Percentiles rank a stretch among this genome's conserved stretches.
These are phyloP conservation scores for Plectrocnemia conspersa DNA, from an alignment of 1,140 invertebrate genomes.

Conservation along the genomic window DNA sequence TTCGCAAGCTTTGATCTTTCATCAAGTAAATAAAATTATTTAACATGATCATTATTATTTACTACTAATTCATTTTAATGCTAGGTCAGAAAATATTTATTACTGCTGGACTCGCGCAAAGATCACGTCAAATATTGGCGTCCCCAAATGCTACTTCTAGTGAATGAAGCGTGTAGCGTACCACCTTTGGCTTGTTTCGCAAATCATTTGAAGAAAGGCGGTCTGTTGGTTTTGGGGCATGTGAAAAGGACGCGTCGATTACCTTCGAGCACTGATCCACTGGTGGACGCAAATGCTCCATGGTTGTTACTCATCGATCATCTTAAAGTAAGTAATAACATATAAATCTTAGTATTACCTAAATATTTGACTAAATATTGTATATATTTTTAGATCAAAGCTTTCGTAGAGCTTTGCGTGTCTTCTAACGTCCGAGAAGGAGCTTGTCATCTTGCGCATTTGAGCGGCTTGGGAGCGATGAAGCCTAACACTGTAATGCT, in stretches of 20 bases:
- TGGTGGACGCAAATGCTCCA: conserved; percentile 71
- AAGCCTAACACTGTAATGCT: conserved; percentile 95
- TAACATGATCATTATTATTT: conserved; percentile 1
- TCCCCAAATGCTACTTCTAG: conserved; percentile 91
- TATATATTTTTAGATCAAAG: conserved; percentile 68
- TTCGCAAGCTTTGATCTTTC: conserved; percentile 97
- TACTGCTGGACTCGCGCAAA: conserved; percentile 92
- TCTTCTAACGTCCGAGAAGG: conserved; percentile 81
- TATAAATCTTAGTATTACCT: neutral
- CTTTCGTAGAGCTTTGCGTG: conserved; percentile 93
- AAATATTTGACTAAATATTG: conserved; percentile 1
- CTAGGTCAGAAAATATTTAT: conserved; percentile 89
- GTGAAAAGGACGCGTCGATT: conserved; percentile 56
- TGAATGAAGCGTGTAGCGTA: conserved; percentile 84
- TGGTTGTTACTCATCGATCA: conserved; percentile 88
- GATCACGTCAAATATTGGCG: conserved; percentile 99
- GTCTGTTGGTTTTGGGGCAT: conserved; percentile 91
- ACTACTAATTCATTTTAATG: conserved; percentile 24
- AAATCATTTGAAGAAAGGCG: conserved; percentile 98
- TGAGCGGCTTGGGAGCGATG: conserved; percentile 97
- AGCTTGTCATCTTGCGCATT: conserved; percentile 83
- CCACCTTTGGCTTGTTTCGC: conserved; percentile 94
- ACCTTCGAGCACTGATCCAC: conserved; percentile 65
- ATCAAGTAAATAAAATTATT: conserved; percentile 66
- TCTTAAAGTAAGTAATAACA: conserved; percentile 57